A percentile compares a stretch with the other conserved stretches of the same genome.
phyloP scores from a whole-genome alignment of 2,888 invertebrate genomes.

The Parasteatoda lunata region DNA sequence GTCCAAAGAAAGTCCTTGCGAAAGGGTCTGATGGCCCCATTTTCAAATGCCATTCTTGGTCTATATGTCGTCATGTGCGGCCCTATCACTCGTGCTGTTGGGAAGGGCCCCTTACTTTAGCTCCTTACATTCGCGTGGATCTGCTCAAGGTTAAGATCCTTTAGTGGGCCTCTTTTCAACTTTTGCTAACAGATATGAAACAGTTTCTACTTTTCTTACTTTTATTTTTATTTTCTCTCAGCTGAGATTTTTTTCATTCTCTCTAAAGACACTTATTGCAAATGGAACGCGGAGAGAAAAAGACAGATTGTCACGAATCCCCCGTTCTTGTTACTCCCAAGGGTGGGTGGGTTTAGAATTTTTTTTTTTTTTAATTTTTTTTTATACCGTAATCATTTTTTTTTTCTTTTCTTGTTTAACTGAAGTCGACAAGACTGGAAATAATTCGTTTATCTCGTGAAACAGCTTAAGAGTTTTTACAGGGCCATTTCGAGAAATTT shows the following conservation, averaged over 20 bases:
- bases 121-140: constrained; percentile 31
- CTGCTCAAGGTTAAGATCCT: constrained; percentile 3
- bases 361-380: neutral
- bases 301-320: constrained; percentile 45
- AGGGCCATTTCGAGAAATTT: too few relatives aligned
- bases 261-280: constrained; percentile 23
- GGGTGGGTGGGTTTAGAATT: constrained; percentile 6
- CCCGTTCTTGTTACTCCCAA: constrained; percentile 3
- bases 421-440: too few relatives aligned
- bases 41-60: constrained; percentile 3
- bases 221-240: neutral
- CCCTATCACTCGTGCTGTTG: constrained; percentile 26
- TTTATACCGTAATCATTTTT: too few relatives aligned
- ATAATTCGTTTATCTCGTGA: too few relatives aligned
- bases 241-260: neutral
- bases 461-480: too few relatives aligned
- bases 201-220: constrained; percentile 12
- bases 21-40: neutral
- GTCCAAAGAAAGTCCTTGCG: too few relatives aligned
- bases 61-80: constrained; percentile 3
- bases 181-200: constrained; percentile 24
- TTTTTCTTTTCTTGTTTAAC: too few relatives aligned
- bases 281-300: constrained; percentile 31
- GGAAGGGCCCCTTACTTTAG: constrained; percentile 6
- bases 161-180: constrained; percentile 14